These are phyloP conservation scores for Muschampia staudingeri DNA, from an alignment of 2,888 invertebrate genomes.

Conservation along the genomic window DNA sequence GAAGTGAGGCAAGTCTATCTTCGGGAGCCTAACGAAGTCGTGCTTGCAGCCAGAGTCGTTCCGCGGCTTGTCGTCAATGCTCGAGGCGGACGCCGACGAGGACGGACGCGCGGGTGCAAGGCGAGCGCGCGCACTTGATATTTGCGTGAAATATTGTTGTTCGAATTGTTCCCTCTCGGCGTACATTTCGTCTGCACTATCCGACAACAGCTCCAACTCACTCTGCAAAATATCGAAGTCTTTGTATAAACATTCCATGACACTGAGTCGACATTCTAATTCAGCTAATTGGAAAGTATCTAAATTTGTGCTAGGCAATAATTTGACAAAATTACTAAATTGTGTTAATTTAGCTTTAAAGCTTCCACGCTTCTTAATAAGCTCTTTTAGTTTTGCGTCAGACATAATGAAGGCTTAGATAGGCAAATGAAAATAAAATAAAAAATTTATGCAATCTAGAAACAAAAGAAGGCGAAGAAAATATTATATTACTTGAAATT, in stretches of 20 bases:
- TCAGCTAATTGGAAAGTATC: slow-evolving; percentile 35
- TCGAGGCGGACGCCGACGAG: slow-evolving; percentile 9
- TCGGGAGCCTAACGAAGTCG: slow-evolving; percentile 35
- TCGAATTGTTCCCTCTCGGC: slow-evolving; percentile 51
- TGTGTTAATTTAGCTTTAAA: slow-evolving; percentile 40
- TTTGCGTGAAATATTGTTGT: slow-evolving; percentile 29
- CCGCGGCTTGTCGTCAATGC: not conserved
- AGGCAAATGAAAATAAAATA: not conserved
- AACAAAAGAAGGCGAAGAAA: not conserved
- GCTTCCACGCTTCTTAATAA: slow-evolving; percentile 34
- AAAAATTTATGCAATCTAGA: not conserved
- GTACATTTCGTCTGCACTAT: slow-evolving; percentile 39
- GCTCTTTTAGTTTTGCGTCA: slow-evolving; percentile 21
- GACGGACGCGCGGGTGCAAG: slow-evolving; percentile 1
- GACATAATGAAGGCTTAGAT: not conserved
- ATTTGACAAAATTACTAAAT: slow-evolving; percentile 22
- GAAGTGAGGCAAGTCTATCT: slow-evolving; percentile 48
- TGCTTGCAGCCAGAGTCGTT: slow-evolving; percentile 42
- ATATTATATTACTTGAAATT: no score
- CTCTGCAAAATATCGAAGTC: slow-evolving; percentile 48
- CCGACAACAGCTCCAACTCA: slow-evolving; percentile 49
- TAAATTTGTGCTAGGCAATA: slow-evolving; percentile 21
- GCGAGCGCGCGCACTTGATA: slow-evolving; percentile 22
- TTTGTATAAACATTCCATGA: slow-evolving; percentile 34
- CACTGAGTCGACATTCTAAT: slow-evolving; percentile 35